Base-by-base conservation (phyloP, 1,140 invertebrate species). In the Theocolax elegans region DNA sequence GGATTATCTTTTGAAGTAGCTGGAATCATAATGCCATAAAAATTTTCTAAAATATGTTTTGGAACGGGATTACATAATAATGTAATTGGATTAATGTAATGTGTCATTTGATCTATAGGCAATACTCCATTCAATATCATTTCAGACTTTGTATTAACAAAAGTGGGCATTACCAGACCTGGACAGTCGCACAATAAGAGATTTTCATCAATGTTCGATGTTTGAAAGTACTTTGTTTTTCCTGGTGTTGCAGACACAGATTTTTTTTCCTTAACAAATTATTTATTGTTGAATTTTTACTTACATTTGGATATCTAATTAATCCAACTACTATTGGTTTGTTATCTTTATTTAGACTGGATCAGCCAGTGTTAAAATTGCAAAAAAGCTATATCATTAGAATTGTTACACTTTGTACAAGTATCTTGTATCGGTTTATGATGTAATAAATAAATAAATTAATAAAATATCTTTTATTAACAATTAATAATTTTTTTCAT, bases 251-350 rank as follows among this genome's bases (percentile, higher is more conserved):
- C 92, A 21, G 97, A 99, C 0, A 98, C 96, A 1, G 95, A 94
- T 0, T 98, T 83, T 99, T 99, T 13, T 89, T 87, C 65, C 91
- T 89, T 80, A 99, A 87, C 46, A 99, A 84, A 4, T 95, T 89
- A 89, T 99, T 99, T 40, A 99, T 98, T 3, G 97, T 98, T 51
- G 97, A 99, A 87, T 97, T 99, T 87, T 99, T 99, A 15, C 98
- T 98, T 38, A 99, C 98, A 89, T 99, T 99, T 1, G 98, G 98
- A 88, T 99, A 99, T 0, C 98, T 98, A 74, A 98, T 96, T 83
- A 99, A 89, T 46, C 97, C 97, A n/a, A n/a, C n/a, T n/a, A n/a
- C n/a, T n/a, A n/a, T n/a, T n/a, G n/a, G n/a, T n/a, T n/a, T n/a
- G n/a, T n/a, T n/a, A n/a, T n/a, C n/a, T n/a, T n/a, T n/a, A n/a